These are phyloP conservation scores for Mormyrus iriodes DNA, from an alignment of 2,113 vertebrate genomes.

Conservation along the genomic window DNA sequence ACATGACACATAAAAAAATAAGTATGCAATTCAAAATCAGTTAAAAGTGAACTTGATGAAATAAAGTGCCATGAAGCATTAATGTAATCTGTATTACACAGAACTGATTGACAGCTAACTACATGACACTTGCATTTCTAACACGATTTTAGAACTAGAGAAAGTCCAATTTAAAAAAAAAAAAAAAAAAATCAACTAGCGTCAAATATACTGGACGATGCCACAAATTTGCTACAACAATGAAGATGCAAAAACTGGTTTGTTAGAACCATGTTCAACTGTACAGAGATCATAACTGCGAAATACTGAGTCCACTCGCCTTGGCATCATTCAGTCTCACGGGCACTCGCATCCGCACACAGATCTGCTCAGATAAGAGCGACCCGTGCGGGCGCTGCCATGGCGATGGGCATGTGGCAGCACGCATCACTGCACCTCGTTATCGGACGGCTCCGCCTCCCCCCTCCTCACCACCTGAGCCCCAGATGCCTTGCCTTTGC, in stretches of 20 bases:
- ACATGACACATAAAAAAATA: neutral
- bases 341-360: neutral
- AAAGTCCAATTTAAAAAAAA: neutral
- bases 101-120: neutral
- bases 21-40: neutral
- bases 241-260: neutral
- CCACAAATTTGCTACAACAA: neutral
- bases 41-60: neutral
- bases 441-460: neutral
- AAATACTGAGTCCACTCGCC: neutral
- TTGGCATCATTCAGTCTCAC: neutral
- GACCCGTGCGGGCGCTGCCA: neutral
- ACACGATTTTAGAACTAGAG: neutral
- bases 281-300: neutral
- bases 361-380: neutral
- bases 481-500: neutral
- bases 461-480: neutral
- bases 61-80: neutral
- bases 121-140: neutral
- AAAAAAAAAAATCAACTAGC: neutral
- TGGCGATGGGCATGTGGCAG: neutral
- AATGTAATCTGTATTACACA: neutral
- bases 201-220: neutral
- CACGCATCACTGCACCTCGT: neutral
- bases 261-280: neutral